Conservation (phyloP, 2,113 vertebrate species). For the Eonycteris spelaea region DNA sequence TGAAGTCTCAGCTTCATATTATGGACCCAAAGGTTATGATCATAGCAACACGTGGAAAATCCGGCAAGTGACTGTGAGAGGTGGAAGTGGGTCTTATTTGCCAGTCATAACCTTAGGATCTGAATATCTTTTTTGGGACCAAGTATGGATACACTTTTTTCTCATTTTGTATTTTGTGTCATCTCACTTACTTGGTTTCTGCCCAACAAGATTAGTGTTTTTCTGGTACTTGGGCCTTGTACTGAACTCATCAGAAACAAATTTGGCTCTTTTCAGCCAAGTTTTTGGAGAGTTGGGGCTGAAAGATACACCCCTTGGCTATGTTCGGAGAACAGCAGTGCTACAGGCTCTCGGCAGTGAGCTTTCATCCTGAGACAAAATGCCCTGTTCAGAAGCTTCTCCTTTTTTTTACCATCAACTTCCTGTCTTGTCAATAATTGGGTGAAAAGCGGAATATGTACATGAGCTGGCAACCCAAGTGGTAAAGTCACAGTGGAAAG, state of each 20-base stretch:
- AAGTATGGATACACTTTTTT: background rate
- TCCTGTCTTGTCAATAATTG: background rate
- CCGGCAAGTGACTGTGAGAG: too few relatives aligned
- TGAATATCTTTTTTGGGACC: background rate
- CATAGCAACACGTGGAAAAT: background rate
- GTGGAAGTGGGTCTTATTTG: background rate
- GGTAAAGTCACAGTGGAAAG: background rate
- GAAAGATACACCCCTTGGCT: background rate
- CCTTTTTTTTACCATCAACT: background rate
- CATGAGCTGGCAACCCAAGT: background rate
- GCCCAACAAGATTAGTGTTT: background rate
- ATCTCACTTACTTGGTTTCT: background rate
- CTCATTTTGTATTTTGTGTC: background rate
- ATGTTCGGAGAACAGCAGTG: background rate
- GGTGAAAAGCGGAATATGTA: background rate
- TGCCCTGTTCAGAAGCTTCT: background rate
- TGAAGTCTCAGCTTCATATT: background rate
- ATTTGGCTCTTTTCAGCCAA: background rate
- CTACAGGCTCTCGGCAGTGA: background rate
- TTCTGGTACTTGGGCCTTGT: background rate
- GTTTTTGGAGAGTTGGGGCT: background rate
- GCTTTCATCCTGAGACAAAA: background rate
- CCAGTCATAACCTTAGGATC: background rate
- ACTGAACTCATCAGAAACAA: background rate
- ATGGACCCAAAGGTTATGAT: background rate